These are phyloP conservation scores for Porites evermanni DNA, from an alignment of 92 coral and sea anemone species.

Conservation along the genomic window DNA sequence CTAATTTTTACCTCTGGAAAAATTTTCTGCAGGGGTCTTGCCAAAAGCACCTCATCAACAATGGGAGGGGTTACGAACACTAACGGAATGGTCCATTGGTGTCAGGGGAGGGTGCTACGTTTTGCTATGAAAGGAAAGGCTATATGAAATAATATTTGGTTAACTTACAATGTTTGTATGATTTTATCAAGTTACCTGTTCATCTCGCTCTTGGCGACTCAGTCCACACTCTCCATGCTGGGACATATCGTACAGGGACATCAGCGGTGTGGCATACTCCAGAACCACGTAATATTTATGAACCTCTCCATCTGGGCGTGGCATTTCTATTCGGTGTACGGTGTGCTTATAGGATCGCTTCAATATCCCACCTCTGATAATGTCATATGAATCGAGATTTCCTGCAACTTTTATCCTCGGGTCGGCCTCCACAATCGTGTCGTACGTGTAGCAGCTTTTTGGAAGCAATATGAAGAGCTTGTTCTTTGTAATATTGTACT, in stretches of 20 bases:
- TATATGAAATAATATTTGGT: not conserved
- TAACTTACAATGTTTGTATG: not conserved
- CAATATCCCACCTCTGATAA: constrained; percentile 73
- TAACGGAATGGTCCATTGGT: too few species aligned
- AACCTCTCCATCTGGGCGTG: constrained; percentile 23
- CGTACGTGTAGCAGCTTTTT: constrained; percentile 64
- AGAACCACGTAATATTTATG: constrained; percentile 60
- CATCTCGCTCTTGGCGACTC: constrained; percentile 76
- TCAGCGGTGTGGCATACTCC: constrained; percentile 89
- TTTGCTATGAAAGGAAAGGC: too few species aligned
- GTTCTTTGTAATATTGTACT: constrained; percentile 43
- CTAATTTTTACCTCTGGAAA: too few species aligned
- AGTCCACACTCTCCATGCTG: constrained; percentile 62
- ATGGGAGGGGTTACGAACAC: too few species aligned
- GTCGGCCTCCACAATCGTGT: constrained; percentile 62
- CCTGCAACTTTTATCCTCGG: constrained; percentile 50
- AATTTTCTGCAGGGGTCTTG: too few species aligned
- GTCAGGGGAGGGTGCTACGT: too few species aligned
- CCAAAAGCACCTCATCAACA: too few species aligned
- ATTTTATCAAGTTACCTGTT: constrained; percentile 44
- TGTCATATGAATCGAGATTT: constrained; percentile 49
- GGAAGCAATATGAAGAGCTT: constrained; percentile 85
- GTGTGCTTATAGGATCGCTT: constrained; percentile 72
- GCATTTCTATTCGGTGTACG: constrained; percentile 57
- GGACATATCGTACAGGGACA: constrained; percentile 86